A percentile compares a stretch with the other conserved stretches of the same genome.
phyloP scores from a whole-genome alignment of 2,113 vertebrate species.

The Peromyscus leucopus region DNA sequence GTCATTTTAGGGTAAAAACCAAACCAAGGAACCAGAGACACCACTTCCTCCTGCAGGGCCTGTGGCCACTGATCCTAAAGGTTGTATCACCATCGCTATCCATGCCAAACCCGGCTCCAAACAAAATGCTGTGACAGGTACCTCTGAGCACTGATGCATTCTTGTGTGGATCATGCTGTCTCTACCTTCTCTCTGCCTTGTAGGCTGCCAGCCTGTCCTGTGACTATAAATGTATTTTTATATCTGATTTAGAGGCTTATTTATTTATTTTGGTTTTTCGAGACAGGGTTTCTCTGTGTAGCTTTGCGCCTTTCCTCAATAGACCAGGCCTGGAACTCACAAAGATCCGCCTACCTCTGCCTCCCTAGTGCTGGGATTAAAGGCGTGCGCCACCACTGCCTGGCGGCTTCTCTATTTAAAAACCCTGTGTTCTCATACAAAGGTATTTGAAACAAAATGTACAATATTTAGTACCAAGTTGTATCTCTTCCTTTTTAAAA shows the following conservation, averaged over 20 bases:
- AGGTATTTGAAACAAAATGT: slow-evolving; percentile 20
- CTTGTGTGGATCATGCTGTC: no score
- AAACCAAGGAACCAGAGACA: slow-evolving; percentile 68
- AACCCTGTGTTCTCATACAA: not conserved
- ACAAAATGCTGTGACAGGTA: slow-evolving; percentile 91
- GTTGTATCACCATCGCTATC: slow-evolving; percentile 88
- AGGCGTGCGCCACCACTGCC: no score
- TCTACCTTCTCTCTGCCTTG: not conserved
- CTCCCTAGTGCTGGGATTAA: no score
- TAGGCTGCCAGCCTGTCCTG: not conserved
- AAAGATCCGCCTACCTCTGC: no score
- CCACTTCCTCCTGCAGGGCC: slow-evolving; percentile 80
- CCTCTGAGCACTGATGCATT: not conserved
- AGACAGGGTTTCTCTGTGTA: no score
- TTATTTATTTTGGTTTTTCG: no score
- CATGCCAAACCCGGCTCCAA: slow-evolving; percentile 94
- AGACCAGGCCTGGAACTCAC: no score
- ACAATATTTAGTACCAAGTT: not conserved
- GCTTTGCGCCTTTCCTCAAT: no score
- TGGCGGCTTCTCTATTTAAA: not conserved
- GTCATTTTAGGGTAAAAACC: slow-evolving; percentile 80
- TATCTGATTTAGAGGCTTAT: not conserved
- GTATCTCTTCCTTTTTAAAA: not conserved
- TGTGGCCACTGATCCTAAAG: slow-evolving; percentile 87
- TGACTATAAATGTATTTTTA: not conserved